Conservation (phyloP, 2,888 invertebrate species). For the Marasmarcha lunaedactyla region DNA sequence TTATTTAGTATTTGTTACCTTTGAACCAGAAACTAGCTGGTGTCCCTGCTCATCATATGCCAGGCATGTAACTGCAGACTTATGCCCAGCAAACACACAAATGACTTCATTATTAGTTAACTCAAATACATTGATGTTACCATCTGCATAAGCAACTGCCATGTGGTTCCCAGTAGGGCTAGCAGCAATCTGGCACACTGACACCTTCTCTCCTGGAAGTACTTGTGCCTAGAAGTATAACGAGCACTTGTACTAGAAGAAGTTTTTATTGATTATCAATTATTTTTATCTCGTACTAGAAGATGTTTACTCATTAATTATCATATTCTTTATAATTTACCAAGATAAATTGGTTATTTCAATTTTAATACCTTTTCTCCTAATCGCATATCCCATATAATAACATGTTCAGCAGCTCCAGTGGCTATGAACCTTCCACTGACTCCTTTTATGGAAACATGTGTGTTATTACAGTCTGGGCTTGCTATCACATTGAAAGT, state of each 20-base stretch:
- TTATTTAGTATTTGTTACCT: slow-evolving; percentile 67
- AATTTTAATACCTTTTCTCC: slow-evolving; percentile 78
- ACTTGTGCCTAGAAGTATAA: slow-evolving; percentile 74
- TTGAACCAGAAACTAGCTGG: slow-evolving; percentile 88
- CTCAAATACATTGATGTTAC: slow-evolving; percentile 86
- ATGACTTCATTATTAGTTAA: slow-evolving; percentile 77
- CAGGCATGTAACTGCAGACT: slow-evolving; percentile 83
- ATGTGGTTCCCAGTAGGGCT: slow-evolving; percentile 83
- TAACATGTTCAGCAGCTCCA: slow-evolving; percentile 94
- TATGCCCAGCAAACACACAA: slow-evolving; percentile 87
- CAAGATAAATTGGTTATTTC: not conserved
- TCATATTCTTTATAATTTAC: too few relatives aligned
- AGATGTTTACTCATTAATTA: not conserved
- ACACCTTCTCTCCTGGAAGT: slow-evolving; percentile 82
- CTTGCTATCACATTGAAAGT: slow-evolving; percentile 91
- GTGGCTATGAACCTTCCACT: slow-evolving; percentile 89
- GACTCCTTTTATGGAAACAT: slow-evolving; percentile 80
- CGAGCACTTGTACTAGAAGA: too few relatives aligned
- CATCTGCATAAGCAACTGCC: slow-evolving; percentile 94
- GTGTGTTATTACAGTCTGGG: slow-evolving; percentile 81
- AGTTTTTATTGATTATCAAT: not conserved
- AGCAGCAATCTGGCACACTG: slow-evolving; percentile 81
- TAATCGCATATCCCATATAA: slow-evolving; percentile 93
- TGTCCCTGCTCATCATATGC: slow-evolving; percentile 87
- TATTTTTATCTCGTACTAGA: not conserved